Base-by-base conservation (phyloP, 2,888 invertebrate genomes). In the Agonopterix arenella region DNA sequence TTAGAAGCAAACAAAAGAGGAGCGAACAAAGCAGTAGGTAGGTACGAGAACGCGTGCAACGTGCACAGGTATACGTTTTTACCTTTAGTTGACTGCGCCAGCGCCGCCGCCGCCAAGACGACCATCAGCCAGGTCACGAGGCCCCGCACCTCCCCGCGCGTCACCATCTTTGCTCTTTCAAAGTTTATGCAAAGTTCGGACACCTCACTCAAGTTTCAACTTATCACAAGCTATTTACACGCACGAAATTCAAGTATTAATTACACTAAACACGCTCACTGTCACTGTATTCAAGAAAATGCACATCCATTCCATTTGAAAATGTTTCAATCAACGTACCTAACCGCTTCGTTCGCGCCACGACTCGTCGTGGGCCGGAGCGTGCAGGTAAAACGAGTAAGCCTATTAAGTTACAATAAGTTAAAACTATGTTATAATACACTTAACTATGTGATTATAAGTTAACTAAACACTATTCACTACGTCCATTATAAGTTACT, bases 321-420 rank as follows among this genome's bases (percentile, higher is more conserved):
- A 84, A 82, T 83, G 80, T 88, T 84, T 84, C 84, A 80, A 84
- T 82, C 84, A 79, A 43, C 11, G n/a, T 8, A 77, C 79, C 77
- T 79, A 80, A 82, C 84, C 81, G 84, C 82, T 28, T 28, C 28
- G 28, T 28, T 28, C 28, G 28, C 28, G 28, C 28, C 28, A 79
- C 74, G 72, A 75, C 78, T 73, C 70, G 75, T 78, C 83, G 84
- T 81, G 84, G 81, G 84, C 78, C 80, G 80, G 80, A 72, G 76
- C 81, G 82, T 83, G 84, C 86, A 88, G 88, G 86, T 88, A 86
- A 80, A 80, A 79, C 79, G 80, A 80, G 80, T 80, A 74, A 82
- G 79, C 84, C 81, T 85, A 82, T 28, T 28, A 82, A 79, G 80
- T 84, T 86, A 76, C 80, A 78, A 76, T 81, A 73, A 84, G 76